These are phyloP conservation scores for Heliconius erato DNA, from an alignment of 2,888 invertebrate species.

Conservation along the genomic window DNA sequence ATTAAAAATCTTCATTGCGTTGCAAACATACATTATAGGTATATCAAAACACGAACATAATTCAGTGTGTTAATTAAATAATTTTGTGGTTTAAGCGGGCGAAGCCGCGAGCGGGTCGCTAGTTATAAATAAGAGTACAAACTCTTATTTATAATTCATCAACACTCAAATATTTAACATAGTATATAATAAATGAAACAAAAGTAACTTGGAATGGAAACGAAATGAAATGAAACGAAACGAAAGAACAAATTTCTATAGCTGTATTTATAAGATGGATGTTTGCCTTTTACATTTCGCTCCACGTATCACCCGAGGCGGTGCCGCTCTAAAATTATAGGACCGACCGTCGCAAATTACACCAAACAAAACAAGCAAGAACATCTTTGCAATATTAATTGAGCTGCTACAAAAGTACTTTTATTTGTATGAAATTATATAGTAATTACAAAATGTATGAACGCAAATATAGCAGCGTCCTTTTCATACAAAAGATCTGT, in stretches of 20 bases:
- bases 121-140: not conserved
- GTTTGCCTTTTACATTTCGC: conserved; percentile 45
- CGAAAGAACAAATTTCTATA: conserved; percentile 25
- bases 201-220: conserved; percentile 13
- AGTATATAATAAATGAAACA: conserved; percentile 16
- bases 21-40: too few species aligned
- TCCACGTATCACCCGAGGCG: conserved; percentile 43
- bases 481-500: conserved; percentile 40
- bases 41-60: too few species aligned
- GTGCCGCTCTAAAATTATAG: conserved; percentile 44
- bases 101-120: too few species aligned
- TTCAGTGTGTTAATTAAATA: too few species aligned
- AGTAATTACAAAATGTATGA: conserved; percentile 38
- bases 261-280: conserved; percentile 41
- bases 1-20: too few species aligned
- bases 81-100: too few species aligned
- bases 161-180: not conserved
- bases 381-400: conserved; percentile 45
- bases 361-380: conserved; percentile 40
- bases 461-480: conserved; percentile 34
- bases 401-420: conserved; percentile 36
- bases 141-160: conserved; percentile 1
- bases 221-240: conserved; percentile 15
- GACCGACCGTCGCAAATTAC: conserved; percentile 47
- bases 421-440: conserved; percentile 46